phyloP scores from a whole-genome alignment of 2,888 invertebrate genomes.

The Camptogramma bilineatum region DNA sequence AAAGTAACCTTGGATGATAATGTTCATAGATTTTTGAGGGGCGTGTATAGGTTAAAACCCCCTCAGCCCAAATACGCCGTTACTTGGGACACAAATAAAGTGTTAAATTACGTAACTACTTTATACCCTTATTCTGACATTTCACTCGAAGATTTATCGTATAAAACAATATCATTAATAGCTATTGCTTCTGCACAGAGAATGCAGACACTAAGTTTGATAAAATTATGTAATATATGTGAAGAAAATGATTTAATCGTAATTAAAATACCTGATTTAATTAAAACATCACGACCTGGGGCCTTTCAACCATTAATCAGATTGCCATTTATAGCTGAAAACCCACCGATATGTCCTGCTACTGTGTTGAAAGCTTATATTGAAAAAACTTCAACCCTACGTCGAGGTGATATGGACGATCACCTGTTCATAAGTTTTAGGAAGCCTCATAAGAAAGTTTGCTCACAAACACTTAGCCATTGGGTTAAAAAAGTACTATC shows the following conservation, averaged over 20 bases:
- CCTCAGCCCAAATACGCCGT: conserved; percentile 36
- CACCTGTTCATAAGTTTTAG: too few species aligned
- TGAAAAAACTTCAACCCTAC: too few species aligned
- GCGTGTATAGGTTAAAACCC: conserved; percentile 34
- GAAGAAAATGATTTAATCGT: background rate
- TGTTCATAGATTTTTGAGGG: conserved; percentile 38
- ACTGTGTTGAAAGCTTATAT: too few species aligned
- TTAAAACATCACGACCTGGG: conserved; percentile 7
- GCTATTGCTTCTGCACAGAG: conserved; percentile 8
- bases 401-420: too few species aligned
- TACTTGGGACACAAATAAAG: conserved; percentile 32
- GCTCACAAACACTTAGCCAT: too few species aligned
- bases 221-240: background rate
- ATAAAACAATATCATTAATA: background rate
- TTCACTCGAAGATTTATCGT: background rate
- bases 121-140: background rate
- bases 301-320: too few species aligned
- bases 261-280: conserved; percentile 1
- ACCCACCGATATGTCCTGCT: too few species aligned
- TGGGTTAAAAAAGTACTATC: too few species aligned
- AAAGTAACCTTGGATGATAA: background rate
- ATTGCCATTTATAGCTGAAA: too few species aligned
- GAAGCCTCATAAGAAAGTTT: too few species aligned
- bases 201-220: conserved; percentile 6
- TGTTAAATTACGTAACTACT: background rate